Percentiles rank a stretch among this genome's conserved stretches.
Conservation (phyloP, 2,888 invertebrate species). For the Argynnis bischoffii region DNA sequence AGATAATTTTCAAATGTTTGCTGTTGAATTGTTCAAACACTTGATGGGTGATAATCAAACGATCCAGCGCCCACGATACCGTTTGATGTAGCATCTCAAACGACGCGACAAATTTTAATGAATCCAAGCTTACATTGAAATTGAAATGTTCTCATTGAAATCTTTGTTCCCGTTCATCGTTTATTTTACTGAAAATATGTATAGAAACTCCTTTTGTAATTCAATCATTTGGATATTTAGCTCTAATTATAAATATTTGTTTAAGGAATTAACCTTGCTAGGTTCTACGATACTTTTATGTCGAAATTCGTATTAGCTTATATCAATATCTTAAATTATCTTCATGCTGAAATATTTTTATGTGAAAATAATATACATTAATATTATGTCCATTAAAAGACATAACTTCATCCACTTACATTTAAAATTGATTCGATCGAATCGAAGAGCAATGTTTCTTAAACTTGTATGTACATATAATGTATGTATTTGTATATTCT, state of each 20-base stretch:
- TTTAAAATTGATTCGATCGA: too few relatives aligned
- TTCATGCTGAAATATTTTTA: too few relatives aligned
- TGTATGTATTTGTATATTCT: too few relatives aligned
- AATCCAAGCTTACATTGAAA: slow-evolving; percentile 31
- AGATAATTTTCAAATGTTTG: neutral
- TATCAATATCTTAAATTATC: too few relatives aligned
- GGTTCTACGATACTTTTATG: too few relatives aligned
- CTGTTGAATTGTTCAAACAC: slow-evolving; percentile 16
- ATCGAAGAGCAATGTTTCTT: too few relatives aligned
- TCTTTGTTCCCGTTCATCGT: slow-evolving; percentile 1
- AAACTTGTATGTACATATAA: too few relatives aligned
- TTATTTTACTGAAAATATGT: slow-evolving; percentile 13
- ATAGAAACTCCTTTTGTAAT: slow-evolving; percentile 13
- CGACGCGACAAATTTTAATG: slow-evolving; percentile 52
- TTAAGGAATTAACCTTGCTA: neutral
- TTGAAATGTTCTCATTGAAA: neutral
- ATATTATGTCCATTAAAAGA: too few relatives aligned
- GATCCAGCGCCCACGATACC: slow-evolving; percentile 4
- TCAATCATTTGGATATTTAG: slow-evolving; percentile 6
- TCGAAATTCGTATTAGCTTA: too few relatives aligned
- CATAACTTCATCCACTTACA: too few relatives aligned
- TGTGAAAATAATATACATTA: too few relatives aligned
- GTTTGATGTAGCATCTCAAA: slow-evolving; percentile 39
- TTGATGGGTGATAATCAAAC: slow-evolving; percentile 23
- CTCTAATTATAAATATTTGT: neutral